Conservation (phyloP, 2,797 vertebrate genomes). For the Gadopsis marmoratus region DNA sequence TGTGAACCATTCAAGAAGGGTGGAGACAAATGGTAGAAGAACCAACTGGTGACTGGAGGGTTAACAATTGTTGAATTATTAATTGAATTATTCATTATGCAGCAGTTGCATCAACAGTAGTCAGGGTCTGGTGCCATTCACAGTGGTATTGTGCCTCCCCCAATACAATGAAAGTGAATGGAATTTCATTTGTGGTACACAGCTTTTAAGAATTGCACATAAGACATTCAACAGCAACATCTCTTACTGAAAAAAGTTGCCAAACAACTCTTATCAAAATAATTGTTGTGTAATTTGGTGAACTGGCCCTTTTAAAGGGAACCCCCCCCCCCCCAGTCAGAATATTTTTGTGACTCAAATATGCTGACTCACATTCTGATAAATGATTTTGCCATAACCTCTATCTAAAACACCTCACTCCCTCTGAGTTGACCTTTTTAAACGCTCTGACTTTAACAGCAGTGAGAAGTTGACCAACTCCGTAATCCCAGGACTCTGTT, state of each 20-base stretch:
- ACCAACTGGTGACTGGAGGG: constrained; percentile 15
- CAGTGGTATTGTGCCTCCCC: no score
- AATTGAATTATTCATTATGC: no score
- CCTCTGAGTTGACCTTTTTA: constrained; percentile 14
- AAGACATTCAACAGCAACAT: no score
- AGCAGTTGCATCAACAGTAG: no score
- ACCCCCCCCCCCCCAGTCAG: neutral
- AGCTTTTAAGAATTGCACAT: no score
- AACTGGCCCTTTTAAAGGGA: neutral
- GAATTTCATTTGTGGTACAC: no score
- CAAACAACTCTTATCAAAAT: no score
- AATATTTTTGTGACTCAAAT: constrained; percentile 27
- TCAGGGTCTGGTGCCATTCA: no score
- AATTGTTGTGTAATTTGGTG: neutral
- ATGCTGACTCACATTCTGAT: constrained; percentile 26
- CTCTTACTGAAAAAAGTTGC: no score
- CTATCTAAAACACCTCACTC: neutral
- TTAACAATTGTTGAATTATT: constrained; percentile 11
- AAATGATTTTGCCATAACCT: constrained; percentile 25
- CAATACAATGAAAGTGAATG: no score
- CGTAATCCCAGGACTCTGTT: constrained; percentile 10
- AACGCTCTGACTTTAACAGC: constrained; percentile 24
- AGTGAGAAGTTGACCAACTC: constrained; percentile 28
- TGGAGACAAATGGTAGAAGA: constrained; percentile 15
- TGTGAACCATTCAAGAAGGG: constrained; percentile 34